Conservation (phyloP, 2,888 invertebrate species). For the Trichopria drosophilae region DNA sequence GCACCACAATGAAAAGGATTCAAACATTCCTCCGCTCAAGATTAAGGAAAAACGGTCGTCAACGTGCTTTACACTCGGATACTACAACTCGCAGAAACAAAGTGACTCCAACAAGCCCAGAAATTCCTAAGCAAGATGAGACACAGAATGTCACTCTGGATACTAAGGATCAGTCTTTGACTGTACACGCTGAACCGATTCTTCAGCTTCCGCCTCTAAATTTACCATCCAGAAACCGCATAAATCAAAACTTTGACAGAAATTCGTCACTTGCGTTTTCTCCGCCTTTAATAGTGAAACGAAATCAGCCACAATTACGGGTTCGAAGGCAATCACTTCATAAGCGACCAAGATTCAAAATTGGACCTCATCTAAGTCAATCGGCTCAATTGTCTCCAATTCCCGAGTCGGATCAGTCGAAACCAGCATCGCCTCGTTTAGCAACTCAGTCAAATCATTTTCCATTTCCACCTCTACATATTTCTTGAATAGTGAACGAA, state of each 20-base stretch:
- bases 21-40: constrained; percentile 49
- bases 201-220: constrained; percentile 45
- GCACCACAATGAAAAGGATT: constrained; percentile 50
- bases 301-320: constrained; percentile 49
- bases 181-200: constrained; percentile 28
- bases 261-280: constrained; percentile 26
- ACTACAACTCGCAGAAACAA: constrained; percentile 19
- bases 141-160: constrained; percentile 23
- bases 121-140: constrained; percentile 23
- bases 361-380: constrained; percentile 51
- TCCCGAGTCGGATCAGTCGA: constrained; percentile 71
- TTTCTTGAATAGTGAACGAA: too few species aligned
- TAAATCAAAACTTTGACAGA: constrained; percentile 27
- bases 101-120: constrained; percentile 26
- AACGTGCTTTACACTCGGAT: constrained; percentile 40
- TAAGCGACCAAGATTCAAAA: constrained; percentile 51
- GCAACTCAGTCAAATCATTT: constrained; percentile 57
- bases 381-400: constrained; percentile 67
- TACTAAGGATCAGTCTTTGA: constrained; percentile 10
- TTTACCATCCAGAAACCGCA: constrained; percentile 37
- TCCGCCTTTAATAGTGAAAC: constrained; percentile 41
- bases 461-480: constrained; percentile 51
- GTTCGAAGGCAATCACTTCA: constrained; percentile 47
- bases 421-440: constrained; percentile 67
- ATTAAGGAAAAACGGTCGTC: constrained; percentile 44